phyloP scores from a whole-genome alignment of 2,888 invertebrate species.

The Epirrhoe tristata region DNA sequence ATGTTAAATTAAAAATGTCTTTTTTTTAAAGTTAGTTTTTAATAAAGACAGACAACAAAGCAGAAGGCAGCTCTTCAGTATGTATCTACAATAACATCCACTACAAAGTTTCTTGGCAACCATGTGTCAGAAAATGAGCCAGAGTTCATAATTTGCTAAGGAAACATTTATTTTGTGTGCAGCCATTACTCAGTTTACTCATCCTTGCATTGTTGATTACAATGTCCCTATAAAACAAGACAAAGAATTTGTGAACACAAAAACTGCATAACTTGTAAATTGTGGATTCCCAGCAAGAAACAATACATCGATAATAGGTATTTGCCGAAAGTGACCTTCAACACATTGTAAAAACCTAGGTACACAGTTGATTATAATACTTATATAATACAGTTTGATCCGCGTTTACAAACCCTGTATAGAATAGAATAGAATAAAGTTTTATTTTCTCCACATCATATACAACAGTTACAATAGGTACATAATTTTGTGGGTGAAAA shows the following conservation, averaged over 20 bases:
- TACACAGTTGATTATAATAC: neutral
- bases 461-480: no score
- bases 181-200: slow-evolving; percentile 8
- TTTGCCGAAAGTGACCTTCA: slow-evolving; percentile 3
- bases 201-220: slow-evolving; percentile 9
- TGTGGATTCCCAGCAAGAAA: slow-evolving; percentile 18
- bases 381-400: neutral
- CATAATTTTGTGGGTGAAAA: no score
- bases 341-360: neutral
- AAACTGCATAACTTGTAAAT: slow-evolving; percentile 9
- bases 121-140: neutral
- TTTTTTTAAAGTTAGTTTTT: no score
- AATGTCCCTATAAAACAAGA: slow-evolving; percentile 4
- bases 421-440: no score
- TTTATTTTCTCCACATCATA: no score
- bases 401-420: no score
- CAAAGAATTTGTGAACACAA: slow-evolving; percentile 16
- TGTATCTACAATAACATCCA: no score
- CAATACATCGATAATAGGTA: slow-evolving; percentile 11
- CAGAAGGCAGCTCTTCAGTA: no score
- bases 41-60: no score
- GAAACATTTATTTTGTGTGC: neutral
- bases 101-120: no score
- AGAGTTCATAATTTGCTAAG: neutral
- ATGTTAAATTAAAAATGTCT: no score